These are phyloP conservation scores for Entosphenus tridentatus DNA, from an alignment of 2,113 vertebrate species.

Conservation along the genomic window DNA sequence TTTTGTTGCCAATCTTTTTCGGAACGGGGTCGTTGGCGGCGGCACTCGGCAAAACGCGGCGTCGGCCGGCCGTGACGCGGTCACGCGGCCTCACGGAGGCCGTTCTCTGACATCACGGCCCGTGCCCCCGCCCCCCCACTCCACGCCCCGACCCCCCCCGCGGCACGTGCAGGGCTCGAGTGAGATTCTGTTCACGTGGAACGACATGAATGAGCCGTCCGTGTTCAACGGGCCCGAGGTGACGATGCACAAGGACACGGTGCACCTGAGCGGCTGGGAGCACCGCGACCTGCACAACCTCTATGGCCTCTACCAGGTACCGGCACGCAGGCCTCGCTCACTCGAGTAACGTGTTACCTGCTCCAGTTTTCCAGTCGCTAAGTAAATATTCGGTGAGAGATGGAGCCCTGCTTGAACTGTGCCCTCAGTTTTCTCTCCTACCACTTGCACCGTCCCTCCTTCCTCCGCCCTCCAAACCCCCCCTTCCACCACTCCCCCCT, in stretches of 20 bases:
- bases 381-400: too few species aligned
- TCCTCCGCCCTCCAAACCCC: background rate
- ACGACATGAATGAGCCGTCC: slow-evolving; percentile 74
- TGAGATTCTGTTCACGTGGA: slow-evolving; percentile 55
- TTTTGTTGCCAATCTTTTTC: too few species aligned
- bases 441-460: background rate
- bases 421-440: background rate
- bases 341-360: too few species aligned
- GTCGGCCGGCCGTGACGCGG: background rate
- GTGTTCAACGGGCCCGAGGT: slow-evolving; percentile 75
- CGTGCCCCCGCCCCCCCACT: background rate
- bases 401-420: background rate
- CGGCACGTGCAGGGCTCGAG: slow-evolving; percentile 30
- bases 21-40: too few species aligned
- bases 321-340: too few species aligned
- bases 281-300: slow-evolving; percentile 61
- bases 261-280: slow-evolving; percentile 44
- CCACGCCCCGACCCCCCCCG: background rate
- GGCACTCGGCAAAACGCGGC: too few species aligned
- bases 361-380: too few species aligned
- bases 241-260: slow-evolving; percentile 64
- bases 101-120: background rate
- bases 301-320: slow-evolving; percentile 61
- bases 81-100: background rate
- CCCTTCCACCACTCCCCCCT: background rate